Evolutionary conservation across 2,113 vertebrate species (phyloP).

Genomic region (Oriolus oriolus): DNA sequence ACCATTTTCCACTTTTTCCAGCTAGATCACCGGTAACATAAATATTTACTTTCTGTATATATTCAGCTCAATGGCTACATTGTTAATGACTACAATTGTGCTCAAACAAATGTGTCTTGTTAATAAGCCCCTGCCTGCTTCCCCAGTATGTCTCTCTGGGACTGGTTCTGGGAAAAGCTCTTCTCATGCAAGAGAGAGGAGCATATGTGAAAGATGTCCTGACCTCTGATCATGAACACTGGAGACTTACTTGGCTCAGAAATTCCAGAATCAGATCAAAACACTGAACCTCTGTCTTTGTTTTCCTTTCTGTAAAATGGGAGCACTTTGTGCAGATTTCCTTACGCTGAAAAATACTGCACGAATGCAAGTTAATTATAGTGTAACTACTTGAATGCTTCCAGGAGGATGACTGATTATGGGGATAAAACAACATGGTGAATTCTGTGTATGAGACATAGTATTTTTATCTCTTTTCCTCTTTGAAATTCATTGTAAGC

Average conservation of each 20-base stretch:
- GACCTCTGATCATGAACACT: background rate
- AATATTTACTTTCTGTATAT: background rate
- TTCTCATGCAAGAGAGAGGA: background rate
- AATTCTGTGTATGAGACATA: background rate
- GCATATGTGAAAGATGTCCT: background rate
- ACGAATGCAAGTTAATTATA: background rate
- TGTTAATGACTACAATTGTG: background rate
- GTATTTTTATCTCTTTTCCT: background rate
- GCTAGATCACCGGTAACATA: background rate
- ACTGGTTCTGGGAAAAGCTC: background rate
- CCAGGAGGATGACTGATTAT: background rate
- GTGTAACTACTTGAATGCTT: background rate
- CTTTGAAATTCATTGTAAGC: background rate
- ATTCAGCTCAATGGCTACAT: background rate
- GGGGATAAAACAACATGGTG: background rate
- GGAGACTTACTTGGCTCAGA: background rate
- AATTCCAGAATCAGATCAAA: background rate
- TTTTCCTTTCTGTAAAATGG: background rate
- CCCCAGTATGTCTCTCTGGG: background rate
- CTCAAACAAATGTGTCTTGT: background rate
- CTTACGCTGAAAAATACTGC: background rate
- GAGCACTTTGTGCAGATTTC: background rate
- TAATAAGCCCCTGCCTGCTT: constrained; percentile 20
- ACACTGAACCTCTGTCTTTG: background rate
- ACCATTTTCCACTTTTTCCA: background rate